These are phyloP conservation scores for Aplocera efformata DNA, from an alignment of 2,888 invertebrate species.

Conservation along the genomic window DNA sequence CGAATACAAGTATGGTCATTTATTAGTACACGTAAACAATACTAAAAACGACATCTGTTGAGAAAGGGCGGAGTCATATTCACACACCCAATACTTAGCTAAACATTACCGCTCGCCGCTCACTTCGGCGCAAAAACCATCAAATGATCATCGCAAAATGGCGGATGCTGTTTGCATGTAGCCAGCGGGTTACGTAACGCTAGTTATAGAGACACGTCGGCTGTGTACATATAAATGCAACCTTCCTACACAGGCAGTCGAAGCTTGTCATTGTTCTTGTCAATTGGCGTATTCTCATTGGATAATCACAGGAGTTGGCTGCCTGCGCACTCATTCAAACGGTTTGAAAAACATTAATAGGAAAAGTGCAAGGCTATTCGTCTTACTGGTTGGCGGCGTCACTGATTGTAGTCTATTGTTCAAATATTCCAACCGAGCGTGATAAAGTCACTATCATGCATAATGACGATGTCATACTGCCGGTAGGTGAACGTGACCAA, in stretches of 20 bases:
- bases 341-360: slow-evolving; percentile 50
- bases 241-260: slow-evolving; percentile 46
- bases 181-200: slow-evolving; percentile 52
- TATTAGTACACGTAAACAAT: no score
- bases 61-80: no score
- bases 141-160: slow-evolving; percentile 65
- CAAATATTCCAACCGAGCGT: slow-evolving; percentile 15
- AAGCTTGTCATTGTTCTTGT: slow-evolving; percentile 61
- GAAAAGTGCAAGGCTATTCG: slow-evolving; percentile 55
- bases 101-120: slow-evolving; percentile 48
- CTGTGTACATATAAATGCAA: slow-evolving; percentile 25
- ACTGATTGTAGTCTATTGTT: slow-evolving; percentile 28
- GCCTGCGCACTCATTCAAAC: slow-evolving; percentile 44
- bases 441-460: slow-evolving; percentile 17
- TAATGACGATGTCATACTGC: slow-evolving; percentile 14
- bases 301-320: slow-evolving; percentile 48
- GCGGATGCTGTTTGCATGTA: slow-evolving; percentile 56
- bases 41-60: no score
- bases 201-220: slow-evolving; percentile 38
- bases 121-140: slow-evolving; percentile 63
- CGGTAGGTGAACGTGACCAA: slow-evolving; percentile 25
- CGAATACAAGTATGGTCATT: no score
- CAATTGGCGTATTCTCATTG: slow-evolving; percentile 60
- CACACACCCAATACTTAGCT: no score
- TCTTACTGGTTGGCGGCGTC: slow-evolving; percentile 25